Evolutionary conservation across 2,888 invertebrate genomes (phyloP).

Genomic region (Dasysyrphus albostriatus): DNA sequence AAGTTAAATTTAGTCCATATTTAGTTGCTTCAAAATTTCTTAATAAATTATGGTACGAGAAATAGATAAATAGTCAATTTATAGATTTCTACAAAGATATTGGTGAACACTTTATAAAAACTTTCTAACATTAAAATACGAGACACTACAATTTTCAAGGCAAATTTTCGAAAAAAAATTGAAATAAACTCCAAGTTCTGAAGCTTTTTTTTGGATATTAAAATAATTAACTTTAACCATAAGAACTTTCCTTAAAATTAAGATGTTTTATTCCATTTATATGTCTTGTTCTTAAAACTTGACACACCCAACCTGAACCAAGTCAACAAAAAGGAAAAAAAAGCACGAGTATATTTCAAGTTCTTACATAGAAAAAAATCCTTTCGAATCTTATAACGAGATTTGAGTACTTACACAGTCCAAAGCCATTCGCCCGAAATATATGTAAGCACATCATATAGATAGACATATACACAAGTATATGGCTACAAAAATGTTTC

Average conservation of each 20-base stretch:
- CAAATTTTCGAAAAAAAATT: too few relatives aligned
- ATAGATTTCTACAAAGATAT: too few relatives aligned
- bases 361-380: background rate
- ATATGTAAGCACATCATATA: background rate
- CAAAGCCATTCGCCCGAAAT: slow-evolving; percentile 14
- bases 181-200: too few relatives aligned
- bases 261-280: background rate
- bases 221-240: background rate
- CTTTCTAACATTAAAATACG: too few relatives aligned
- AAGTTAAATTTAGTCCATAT: too few relatives aligned
- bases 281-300: background rate
- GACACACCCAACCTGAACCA: slow-evolving; percentile 13
- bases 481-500: slow-evolving; percentile 14
- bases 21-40: too few relatives aligned
- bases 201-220: too few relatives aligned
- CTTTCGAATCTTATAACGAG: slow-evolving; percentile 49
- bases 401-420: slow-evolving; percentile 35
- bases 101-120: too few relatives aligned
- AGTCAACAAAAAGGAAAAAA: background rate
- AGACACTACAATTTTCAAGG: too few relatives aligned
- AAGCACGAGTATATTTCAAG: background rate
- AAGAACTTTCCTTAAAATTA: background rate
- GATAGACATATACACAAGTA: too few relatives aligned
- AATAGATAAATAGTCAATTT: too few relatives aligned
- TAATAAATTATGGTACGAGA: too few relatives aligned